These are phyloP conservation scores for Drosophila ercepeae DNA, from an alignment of 1,140 invertebrate species.

Conservation along the genomic window DNA sequence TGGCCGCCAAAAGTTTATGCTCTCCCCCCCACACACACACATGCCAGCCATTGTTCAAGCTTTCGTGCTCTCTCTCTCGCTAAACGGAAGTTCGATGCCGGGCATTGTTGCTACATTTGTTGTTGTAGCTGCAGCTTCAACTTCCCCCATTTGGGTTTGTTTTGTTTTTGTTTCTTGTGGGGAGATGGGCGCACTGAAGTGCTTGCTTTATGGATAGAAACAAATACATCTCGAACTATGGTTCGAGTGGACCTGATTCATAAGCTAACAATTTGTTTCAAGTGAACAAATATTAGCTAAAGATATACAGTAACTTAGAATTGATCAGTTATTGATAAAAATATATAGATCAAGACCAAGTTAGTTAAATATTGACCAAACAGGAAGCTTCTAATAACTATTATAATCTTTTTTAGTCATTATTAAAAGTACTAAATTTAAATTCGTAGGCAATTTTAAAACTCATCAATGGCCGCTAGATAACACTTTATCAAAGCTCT, in stretches of 20 bases:
- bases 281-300: background rate
- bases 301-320: no score
- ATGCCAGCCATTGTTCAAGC: background rate
- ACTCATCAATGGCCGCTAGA: background rate
- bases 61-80: conserved; percentile 23
- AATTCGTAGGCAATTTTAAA: no score
- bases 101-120: conserved; percentile 27
- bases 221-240: background rate
- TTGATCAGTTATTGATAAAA: no score
- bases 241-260: conserved; percentile 28
- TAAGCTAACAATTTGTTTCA: background rate
- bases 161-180: conserved; percentile 12
- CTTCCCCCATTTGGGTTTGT: conserved; percentile 18
- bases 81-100: conserved; percentile 59
- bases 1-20: background rate
- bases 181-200: conserved; percentile 9
- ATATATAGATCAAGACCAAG: no score
- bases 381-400: background rate
- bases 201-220: conserved; percentile 35
- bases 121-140: conserved; percentile 29
- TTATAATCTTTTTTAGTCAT: no score
- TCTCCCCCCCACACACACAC: background rate
- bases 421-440: no score
- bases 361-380: background rate
- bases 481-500: background rate